Base-by-base conservation (phyloP, 2,888 invertebrate genomes). In the Catocala nupta region DNA sequence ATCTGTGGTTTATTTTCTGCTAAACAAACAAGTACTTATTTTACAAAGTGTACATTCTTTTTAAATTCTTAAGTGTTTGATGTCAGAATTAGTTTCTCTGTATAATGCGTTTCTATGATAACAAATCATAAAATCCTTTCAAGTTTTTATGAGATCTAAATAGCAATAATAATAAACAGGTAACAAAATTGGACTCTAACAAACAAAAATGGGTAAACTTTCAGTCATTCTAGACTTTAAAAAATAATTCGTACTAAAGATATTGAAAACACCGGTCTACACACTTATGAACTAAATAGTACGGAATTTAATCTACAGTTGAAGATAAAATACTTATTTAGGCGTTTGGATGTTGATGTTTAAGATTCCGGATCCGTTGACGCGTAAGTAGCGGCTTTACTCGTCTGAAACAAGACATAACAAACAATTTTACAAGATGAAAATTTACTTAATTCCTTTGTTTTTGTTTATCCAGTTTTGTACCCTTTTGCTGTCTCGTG, bases 361-460 rank as follows among this genome's bases (percentile, higher is more conserved):
- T 88, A 89, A 58, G 88, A 84, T 79, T 91, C 89, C 6, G 86
- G 87, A 70, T 92, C 91, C 54, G 85, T 87, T 10, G 90, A 89
- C 0, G 87, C 77, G 70, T 86, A 91, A 47, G 90, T 85, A 34
- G 89, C 84, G 11, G 84, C 86, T 85, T 92, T 92, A 77, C 90
- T 92, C 7, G 90, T 91, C 92, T 92, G 90, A 71, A 91, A 92
- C 67, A 75, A 81, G 59, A 51, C 51, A 12, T 8, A 8, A 12
- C 8, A 39, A 7, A 6, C 36, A 39, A 39, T 39, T 25, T 25
- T 25, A 25, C 25, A 3, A 25, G 25, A 25, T 25, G 25, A 25
- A 25, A 25, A 25, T 25, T 25, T 25, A 25, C 25, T 25, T 25
- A 25, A 25, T 25, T 25, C 4, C 25, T 3, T 3, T 25, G 25